phyloP scores from a whole-genome alignment of 2,113 vertebrate genomes.

The Hemichromis elongatus region DNA sequence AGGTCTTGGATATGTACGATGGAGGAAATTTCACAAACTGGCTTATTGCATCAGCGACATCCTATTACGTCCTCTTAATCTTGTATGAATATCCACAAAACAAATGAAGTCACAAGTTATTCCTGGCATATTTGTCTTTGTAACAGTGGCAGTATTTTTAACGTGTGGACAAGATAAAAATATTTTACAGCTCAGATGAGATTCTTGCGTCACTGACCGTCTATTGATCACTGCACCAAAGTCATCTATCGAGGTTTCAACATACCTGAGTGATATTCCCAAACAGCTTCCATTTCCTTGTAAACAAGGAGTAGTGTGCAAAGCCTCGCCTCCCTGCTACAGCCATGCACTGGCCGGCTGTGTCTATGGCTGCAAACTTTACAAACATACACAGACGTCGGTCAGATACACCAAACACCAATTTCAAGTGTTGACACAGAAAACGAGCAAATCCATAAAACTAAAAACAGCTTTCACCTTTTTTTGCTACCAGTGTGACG shows the following conservation, averaged over 20 bases:
- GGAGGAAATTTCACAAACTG: not conserved
- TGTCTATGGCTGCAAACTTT: constrained; percentile 96
- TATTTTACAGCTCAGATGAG: not conserved
- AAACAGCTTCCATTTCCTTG: constrained; percentile 98
- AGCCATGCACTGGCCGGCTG: constrained; percentile 90
- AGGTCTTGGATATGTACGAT: not conserved
- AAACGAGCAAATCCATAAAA: not conserved
- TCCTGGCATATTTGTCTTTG: not conserved
- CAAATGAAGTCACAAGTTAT: not conserved
- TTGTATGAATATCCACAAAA: too few relatives aligned
- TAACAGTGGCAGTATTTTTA: not conserved
- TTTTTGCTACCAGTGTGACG: not conserved
- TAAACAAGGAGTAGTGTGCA: constrained; percentile 95
- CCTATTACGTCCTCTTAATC: too few relatives aligned
- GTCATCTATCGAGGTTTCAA: not conserved
- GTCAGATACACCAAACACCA: not conserved
- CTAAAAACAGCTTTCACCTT: not conserved
- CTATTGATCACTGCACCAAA: not conserved
- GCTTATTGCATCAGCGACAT: not conserved
- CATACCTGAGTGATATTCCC: constrained; percentile 96
- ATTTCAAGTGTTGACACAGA: not conserved
- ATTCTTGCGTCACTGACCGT: not conserved
- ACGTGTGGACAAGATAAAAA: not conserved
- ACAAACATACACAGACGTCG: not conserved
- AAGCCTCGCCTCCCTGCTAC: constrained; percentile 94